Evolutionary conservation across 2,888 invertebrate species (phyloP).

Genomic region (Calliphora vomitoria): DNA sequence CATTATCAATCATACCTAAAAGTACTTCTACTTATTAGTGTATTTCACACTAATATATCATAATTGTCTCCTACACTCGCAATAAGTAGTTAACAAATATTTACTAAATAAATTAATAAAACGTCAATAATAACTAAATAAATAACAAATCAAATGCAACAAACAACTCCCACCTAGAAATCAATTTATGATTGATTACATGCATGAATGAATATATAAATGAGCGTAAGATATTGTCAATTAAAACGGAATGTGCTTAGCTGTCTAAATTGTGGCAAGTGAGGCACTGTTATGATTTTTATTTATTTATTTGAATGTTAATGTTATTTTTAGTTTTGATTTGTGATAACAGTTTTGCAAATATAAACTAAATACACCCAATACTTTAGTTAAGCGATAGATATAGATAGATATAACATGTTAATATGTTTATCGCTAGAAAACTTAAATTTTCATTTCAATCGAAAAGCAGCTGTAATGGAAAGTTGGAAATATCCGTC

Average conservation of each 20-base stretch:
- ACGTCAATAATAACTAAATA: conserved; percentile 24
- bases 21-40: no score
- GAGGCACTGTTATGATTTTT: neutral
- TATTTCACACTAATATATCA: neutral
- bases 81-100: conserved; percentile 47
- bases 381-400: neutral
- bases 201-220: neutral
- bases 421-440: neutral
- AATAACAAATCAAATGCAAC: conserved; percentile 14
- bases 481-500: no score
- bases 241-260: neutral
- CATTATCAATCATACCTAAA: neutral
- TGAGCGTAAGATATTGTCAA: neutral
- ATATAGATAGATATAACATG: neutral
- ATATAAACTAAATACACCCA: neutral
- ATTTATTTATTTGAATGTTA: neutral
- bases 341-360: neutral
- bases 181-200: neutral
- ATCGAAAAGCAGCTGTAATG: no score
- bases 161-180: conserved; percentile 1
- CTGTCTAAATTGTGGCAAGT: neutral
- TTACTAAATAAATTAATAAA: conserved; percentile 22
- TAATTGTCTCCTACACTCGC: neutral
- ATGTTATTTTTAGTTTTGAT: neutral
- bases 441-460: no score